Evolutionary conservation across 92 coral and sea anemone species (phyloP).

Genomic region (Epizoanthus stellaris): DNA sequence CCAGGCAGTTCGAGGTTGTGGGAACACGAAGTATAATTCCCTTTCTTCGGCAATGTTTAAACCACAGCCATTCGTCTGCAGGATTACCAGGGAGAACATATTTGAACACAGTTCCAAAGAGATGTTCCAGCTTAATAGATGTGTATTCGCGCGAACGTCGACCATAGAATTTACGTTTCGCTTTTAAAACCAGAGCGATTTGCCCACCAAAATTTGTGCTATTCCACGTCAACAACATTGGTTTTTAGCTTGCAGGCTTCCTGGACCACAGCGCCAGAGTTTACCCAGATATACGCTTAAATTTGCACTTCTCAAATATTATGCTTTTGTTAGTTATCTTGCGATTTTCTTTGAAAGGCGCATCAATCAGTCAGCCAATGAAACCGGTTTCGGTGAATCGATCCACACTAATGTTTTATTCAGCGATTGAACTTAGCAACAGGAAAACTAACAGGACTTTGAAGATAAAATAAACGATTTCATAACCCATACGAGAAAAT

Average conservation of each 20-base stretch:
- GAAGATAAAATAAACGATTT: slow-evolving; percentile 21
- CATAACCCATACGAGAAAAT: neutral
- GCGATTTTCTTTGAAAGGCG: slow-evolving; percentile 43
- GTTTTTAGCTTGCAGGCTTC: slow-evolving; percentile 15
- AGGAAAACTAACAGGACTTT: neutral
- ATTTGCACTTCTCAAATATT: neutral
- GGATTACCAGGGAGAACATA: slow-evolving; percentile 90
- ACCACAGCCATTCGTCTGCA: slow-evolving; percentile 87
- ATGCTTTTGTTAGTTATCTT: slow-evolving; percentile 19
- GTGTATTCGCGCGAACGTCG: slow-evolving; percentile 8
- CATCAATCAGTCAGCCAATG: slow-evolving; percentile 10
- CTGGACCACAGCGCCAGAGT: neutral
- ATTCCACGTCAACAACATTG: slow-evolving; percentile 20
- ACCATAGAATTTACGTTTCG: slow-evolving; percentile 33
- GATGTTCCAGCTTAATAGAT: slow-evolving; percentile 16
- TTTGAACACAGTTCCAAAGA: slow-evolving; percentile 54
- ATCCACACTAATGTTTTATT: slow-evolving; percentile 14
- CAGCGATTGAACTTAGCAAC: slow-evolving; percentile 21
- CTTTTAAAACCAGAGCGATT: slow-evolving; percentile 34
- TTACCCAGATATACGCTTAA: slow-evolving; percentile 3
- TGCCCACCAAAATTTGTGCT: slow-evolving; percentile 28
- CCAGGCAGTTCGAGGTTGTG: slow-evolving; percentile 26
- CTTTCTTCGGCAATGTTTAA: slow-evolving; percentile 86
- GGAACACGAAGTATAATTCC: slow-evolving; percentile 64
- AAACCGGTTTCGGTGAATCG: neutral